Conservation (phyloP, 1,140 invertebrate genomes). For the Episyrphus balteatus region DNA sequence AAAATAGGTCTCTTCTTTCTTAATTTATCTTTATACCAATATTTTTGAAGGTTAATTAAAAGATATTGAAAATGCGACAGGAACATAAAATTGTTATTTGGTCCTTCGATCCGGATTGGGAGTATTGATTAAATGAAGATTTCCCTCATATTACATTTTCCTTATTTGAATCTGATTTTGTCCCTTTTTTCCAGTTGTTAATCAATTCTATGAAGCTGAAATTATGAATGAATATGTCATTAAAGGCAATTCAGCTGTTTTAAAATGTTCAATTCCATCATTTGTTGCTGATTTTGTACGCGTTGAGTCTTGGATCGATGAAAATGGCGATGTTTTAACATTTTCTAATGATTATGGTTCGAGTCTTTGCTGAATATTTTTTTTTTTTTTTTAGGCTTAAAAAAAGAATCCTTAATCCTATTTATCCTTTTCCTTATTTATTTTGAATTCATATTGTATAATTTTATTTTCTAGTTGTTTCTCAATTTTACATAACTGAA, state of each 20-base stretch:
- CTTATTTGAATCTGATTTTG: too few species aligned
- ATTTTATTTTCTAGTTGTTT: slow-evolving; percentile 54
- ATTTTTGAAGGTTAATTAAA: too few species aligned
- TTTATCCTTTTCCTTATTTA: not conserved
- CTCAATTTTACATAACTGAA: slow-evolving; percentile 78
- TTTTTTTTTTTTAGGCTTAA: not conserved
- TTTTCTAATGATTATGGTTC: slow-evolving; percentile 50
- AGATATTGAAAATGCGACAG: too few species aligned
- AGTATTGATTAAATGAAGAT: too few species aligned
- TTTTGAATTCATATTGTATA: slow-evolving; percentile 9
- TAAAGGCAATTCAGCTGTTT: slow-evolving; percentile 62
- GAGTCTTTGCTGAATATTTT: slow-evolving; percentile 3
- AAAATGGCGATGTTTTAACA: slow-evolving; percentile 47
- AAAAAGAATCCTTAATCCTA: not conserved
- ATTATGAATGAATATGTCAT: slow-evolving; percentile 71
- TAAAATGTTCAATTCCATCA: slow-evolving; percentile 69
- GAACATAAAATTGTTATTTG: too few species aligned
- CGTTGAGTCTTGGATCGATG: slow-evolving; percentile 64
- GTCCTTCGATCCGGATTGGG: too few species aligned
- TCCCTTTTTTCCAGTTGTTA: slow-evolving; percentile 52
- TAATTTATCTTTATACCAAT: too few species aligned
- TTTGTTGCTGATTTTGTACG: slow-evolving; percentile 72
- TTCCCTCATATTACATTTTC: too few species aligned
- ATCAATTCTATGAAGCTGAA: slow-evolving; percentile 70
- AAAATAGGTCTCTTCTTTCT: too few species aligned